These are phyloP conservation scores for Dunckerocampus dactyliophorus DNA, from an alignment of 2,113 vertebrate species.

Conservation along the genomic window DNA sequence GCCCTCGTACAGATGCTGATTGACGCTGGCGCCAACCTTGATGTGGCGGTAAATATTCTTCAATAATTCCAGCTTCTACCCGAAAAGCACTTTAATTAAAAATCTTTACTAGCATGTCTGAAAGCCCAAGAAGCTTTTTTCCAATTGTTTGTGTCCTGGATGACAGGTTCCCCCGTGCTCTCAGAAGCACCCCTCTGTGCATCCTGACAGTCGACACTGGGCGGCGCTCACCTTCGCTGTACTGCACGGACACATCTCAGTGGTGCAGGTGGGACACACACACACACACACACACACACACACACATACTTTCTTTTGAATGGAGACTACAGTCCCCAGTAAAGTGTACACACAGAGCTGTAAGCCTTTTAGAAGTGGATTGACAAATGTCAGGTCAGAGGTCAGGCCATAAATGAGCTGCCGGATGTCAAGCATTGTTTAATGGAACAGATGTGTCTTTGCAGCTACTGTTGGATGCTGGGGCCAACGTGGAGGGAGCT, in stretches of 20 bases:
- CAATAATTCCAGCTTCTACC: not conserved
- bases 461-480: slow-evolving; percentile 92
- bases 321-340: not conserved
- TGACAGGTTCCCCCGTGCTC: slow-evolving; percentile 81
- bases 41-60: slow-evolving; percentile 65
- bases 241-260: slow-evolving; percentile 91
- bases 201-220: slow-evolving; percentile 95
- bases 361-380: slow-evolving; percentile 6
- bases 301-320: too few species aligned
- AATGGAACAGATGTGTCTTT: slow-evolving; percentile 36
- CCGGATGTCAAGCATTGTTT: slow-evolving; percentile 27
- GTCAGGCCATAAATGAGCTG: slow-evolving; percentile 15
- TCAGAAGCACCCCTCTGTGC: slow-evolving; percentile 84
- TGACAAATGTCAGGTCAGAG: slow-evolving; percentile 38
- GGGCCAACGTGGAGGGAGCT: slow-evolving; percentile 90
- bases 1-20: slow-evolving; percentile 98
- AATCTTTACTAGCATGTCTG: too few species aligned
- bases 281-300: not conserved
- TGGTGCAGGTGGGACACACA: slow-evolving; percentile 84
- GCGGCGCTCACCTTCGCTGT: slow-evolving; percentile 90
- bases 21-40: slow-evolving; percentile 89
- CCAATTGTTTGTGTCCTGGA: not conserved
- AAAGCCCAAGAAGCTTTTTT: not conserved
- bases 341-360: slow-evolving; percentile 1
- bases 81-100: not conserved